Evolutionary conservation across 2,113 vertebrate genomes (phyloP).

Genomic region (Gnathonemus longibarbis): DNA sequence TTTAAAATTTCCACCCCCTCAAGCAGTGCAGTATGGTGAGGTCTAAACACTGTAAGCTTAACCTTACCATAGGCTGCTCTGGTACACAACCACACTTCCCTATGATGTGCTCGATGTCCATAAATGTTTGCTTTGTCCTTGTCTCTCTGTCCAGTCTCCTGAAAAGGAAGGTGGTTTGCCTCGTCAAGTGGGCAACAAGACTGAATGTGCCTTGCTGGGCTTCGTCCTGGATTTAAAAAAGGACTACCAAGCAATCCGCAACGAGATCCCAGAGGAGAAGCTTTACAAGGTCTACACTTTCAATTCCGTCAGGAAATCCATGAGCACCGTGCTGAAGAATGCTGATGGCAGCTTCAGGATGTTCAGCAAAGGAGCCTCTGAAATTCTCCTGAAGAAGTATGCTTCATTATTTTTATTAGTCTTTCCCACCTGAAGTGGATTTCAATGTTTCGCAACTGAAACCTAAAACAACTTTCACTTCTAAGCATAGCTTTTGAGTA

Average conservation of each 20-base stretch:
- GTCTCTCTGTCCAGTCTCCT: constrained; percentile 65
- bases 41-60: neutral
- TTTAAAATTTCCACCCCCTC: neutral
- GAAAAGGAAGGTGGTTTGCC: constrained; percentile 96
- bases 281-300: constrained; percentile 98
- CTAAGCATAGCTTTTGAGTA: neutral
- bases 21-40: neutral
- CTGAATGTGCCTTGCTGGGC: constrained; percentile 98
- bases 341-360: constrained; percentile 92
- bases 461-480: neutral
- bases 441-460: neutral
- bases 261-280: constrained; percentile 94
- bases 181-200: constrained; percentile 97
- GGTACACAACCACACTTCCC: neutral
- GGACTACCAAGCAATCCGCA: constrained; percentile 90
- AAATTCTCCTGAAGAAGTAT: constrained; percentile 98
- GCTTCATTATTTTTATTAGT: constrained; percentile 30
- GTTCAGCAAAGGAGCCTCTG: constrained; percentile 98
- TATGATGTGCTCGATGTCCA: neutral
- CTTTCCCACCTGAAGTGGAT: neutral
- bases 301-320: constrained; percentile 97
- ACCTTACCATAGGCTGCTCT: neutral
- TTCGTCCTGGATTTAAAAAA: constrained; percentile 85
- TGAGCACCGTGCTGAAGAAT: constrained; percentile 97
- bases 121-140: neutral